Percentiles rank a stretch among this genome's conserved stretches.
phyloP scores from a whole-genome alignment of 2,888 invertebrate species.

The Drosophila kuntzei region DNA sequence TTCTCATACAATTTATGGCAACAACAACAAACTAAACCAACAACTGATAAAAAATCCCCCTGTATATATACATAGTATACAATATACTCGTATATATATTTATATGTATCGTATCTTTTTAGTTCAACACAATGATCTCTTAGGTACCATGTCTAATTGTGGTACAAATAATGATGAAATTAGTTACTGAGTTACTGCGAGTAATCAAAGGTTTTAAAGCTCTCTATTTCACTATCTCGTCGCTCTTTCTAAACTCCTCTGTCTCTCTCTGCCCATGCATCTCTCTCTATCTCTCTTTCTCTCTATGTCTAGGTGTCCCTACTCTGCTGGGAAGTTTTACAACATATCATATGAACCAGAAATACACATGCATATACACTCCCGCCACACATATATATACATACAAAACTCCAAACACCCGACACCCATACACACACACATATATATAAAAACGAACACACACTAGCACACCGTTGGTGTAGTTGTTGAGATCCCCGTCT shows the following conservation, averaged over 20 bases:
- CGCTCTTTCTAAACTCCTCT: constrained; percentile 27
- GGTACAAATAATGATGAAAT: background rate
- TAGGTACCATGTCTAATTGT: background rate
- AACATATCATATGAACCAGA: constrained; percentile 31
- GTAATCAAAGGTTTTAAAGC: constrained; percentile 11
- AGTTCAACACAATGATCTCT: constrained; percentile 7
- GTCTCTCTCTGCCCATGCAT: background rate
- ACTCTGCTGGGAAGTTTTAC: constrained; percentile 31
- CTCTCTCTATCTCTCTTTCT: background rate
- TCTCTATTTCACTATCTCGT: constrained; percentile 1
- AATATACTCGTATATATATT: constrained; percentile 31
- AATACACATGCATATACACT: constrained; percentile 6
- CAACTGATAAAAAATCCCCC: constrained; percentile 23
- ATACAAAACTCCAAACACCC: background rate
- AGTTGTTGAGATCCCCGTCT: constrained; percentile 30
- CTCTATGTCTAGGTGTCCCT: background rate
- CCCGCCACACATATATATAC: constrained; percentile 1
- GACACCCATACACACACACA: constrained; percentile 11
- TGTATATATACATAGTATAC: constrained; percentile 44
- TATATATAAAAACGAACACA: constrained; percentile 29
- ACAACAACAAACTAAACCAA: constrained; percentile 34
- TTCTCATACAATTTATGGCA: constrained; percentile 39
- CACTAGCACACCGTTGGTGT: constrained; percentile 19
- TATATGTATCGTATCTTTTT: constrained; percentile 43
- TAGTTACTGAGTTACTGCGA: background rate